Evolutionary conservation across 1,140 invertebrate species (phyloP).

Genomic region (Drosophila cardini): DNA sequence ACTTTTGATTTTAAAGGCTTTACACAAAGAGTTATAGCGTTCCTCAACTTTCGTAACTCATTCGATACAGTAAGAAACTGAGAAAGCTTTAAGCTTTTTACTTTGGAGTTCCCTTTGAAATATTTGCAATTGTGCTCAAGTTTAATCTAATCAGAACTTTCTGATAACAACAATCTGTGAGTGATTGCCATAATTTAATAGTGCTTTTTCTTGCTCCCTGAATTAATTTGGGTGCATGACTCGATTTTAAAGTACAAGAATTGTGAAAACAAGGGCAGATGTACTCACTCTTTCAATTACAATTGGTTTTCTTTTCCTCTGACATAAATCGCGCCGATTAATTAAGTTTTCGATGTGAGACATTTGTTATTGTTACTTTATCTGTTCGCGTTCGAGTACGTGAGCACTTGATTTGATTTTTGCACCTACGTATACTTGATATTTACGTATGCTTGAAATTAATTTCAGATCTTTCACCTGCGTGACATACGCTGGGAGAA

Average conservation of each 20-base stretch:
- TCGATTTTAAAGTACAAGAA: slow-evolving; percentile 13
- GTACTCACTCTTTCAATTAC: slow-evolving; percentile 21
- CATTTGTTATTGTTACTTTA: neutral
- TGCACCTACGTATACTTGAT: slow-evolving; percentile 1
- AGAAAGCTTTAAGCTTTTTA: too few relatives aligned
- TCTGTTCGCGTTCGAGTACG: slow-evolving; percentile 27
- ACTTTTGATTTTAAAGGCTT: too few relatives aligned
- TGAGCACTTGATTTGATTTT: slow-evolving; percentile 37
- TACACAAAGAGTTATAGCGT: too few relatives aligned
- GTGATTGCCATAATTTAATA: neutral
- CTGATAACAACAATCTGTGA: neutral
- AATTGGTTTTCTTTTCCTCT: slow-evolving; percentile 37
- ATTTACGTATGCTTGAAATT: slow-evolving; percentile 5
- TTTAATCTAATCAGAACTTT: slow-evolving; percentile 4
- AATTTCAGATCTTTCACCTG: slow-evolving; percentile 94
- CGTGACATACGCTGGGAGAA: slow-evolving; percentile 93
- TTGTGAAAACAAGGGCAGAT: slow-evolving; percentile 11
- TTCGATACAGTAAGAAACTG: too few relatives aligned
- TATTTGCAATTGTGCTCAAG: slow-evolving; percentile 3
- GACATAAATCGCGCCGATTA: slow-evolving; percentile 35
- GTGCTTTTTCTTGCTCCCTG: too few relatives aligned
- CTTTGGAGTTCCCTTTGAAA: too few relatives aligned
- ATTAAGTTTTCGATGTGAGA: slow-evolving; percentile 32
- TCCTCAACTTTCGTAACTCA: too few relatives aligned
- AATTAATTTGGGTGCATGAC: neutral